These are phyloP conservation scores for Archips crataeganus DNA, from an alignment of 2,888 invertebrate genomes.

Conservation along the genomic window DNA sequence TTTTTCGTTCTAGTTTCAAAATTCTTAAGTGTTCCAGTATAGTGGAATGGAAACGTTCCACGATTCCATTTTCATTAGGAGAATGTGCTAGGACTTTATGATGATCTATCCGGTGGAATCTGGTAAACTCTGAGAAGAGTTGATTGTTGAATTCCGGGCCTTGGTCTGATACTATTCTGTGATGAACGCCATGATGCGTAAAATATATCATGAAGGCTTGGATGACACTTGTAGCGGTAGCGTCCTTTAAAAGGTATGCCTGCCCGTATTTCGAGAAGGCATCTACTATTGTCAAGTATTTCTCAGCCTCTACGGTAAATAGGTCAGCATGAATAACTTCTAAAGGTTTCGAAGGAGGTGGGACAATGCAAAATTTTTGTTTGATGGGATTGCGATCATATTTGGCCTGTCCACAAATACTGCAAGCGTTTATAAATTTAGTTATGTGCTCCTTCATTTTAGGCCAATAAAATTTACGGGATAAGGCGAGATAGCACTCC, in stretches of 20 bases:
- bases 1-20: slow-evolving; percentile 31
- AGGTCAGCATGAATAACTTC: neutral
- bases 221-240: neutral
- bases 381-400: neutral
- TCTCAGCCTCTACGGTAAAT: neutral
- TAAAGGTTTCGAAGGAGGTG: neutral
- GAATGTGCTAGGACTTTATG: neutral
- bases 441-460: slow-evolving; percentile 5
- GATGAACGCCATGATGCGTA: neutral
- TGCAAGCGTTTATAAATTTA: slow-evolving; percentile 4
- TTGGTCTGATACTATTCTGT: neutral
- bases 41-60: slow-evolving; percentile 31
- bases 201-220: slow-evolving; percentile 2
- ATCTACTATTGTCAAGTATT: neutral
- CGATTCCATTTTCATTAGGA: neutral
- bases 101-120: neutral
- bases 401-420: neutral
- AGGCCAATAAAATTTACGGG: neutral
- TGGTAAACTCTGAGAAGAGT: neutral
- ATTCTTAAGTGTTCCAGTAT: slow-evolving; percentile 45
- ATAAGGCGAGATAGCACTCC: neutral
- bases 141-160: neutral
- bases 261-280: neutral
- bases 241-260: neutral
- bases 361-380: neutral